Percentiles rank a stretch among this genome's conserved stretches.
phyloP scores from a whole-genome alignment of 2,888 invertebrate species.

The Iphiclides podalirius region DNA sequence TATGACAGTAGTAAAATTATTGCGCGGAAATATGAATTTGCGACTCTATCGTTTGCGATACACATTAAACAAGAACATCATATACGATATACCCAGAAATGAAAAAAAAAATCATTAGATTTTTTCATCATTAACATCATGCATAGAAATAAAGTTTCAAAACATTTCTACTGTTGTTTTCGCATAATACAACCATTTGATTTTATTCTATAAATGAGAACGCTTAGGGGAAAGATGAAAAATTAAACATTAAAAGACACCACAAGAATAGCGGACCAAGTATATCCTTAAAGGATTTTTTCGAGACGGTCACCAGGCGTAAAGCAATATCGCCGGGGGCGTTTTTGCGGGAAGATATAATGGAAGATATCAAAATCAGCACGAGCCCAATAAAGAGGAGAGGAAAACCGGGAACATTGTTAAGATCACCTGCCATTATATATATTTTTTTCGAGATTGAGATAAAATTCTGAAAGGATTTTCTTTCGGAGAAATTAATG shows the following conservation, averaged over 20 bases:
- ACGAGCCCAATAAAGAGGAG: conserved; percentile 23
- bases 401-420: conserved; percentile 17
- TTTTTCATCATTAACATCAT: too few species aligned
- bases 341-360: conserved; percentile 19
- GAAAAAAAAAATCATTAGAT: too few species aligned
- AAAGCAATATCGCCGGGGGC: conserved; percentile 21
- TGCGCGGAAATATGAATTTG: too few species aligned
- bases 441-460: conserved; percentile 9
- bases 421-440: conserved; percentile 19
- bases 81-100: too few species aligned
- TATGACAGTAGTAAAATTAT: too few species aligned
- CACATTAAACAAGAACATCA: too few species aligned
- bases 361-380: conserved; percentile 24
- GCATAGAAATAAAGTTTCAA: too few species aligned
- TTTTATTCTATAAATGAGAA: too few species aligned
- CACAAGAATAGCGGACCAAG: conserved; percentile 38
- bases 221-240: not conserved
- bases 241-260: conserved; percentile 21
- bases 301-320: conserved; percentile 30
- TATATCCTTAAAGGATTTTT: conserved; percentile 43
- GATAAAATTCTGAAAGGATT: conserved; percentile 2
- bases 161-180: not conserved
- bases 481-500: not conserved
- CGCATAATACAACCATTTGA: not conserved
- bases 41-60: too few species aligned